Conservation (phyloP, 2,113 vertebrate species). For the Eupsittula cactorum region DNA sequence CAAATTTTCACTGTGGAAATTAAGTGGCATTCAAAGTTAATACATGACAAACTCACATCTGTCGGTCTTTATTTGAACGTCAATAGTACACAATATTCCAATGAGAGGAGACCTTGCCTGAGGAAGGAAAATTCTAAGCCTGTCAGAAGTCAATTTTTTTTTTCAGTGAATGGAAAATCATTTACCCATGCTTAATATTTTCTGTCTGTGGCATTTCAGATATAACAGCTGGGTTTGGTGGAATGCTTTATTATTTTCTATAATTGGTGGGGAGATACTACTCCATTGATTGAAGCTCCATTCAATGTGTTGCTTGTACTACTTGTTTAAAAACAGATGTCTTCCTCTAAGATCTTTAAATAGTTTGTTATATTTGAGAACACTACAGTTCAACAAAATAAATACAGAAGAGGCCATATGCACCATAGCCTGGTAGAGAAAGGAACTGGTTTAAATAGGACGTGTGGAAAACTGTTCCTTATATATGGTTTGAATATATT, state of each 20-base stretch:
- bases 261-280: neutral
- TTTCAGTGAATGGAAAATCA: neutral
- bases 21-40: constrained; percentile 2
- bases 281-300: neutral
- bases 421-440: neutral
- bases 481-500: neutral
- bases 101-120: neutral
- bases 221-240: neutral
- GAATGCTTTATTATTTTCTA: neutral
- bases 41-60: neutral
- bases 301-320: neutral
- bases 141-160: neutral
- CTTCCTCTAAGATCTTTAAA: neutral
- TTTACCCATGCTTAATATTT: neutral
- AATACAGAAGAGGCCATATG: neutral
- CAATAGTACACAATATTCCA: neutral
- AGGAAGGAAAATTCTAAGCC: neutral
- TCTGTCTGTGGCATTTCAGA: neutral
- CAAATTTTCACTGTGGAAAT: neutral
- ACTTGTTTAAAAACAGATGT: neutral
- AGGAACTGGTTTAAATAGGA: neutral
- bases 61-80: neutral
- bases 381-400: neutral
- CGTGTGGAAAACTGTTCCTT: neutral
- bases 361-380: neutral